Conservation (phyloP, 2,113 vertebrate genomes). For the Romanogobio albipinnatus region DNA sequence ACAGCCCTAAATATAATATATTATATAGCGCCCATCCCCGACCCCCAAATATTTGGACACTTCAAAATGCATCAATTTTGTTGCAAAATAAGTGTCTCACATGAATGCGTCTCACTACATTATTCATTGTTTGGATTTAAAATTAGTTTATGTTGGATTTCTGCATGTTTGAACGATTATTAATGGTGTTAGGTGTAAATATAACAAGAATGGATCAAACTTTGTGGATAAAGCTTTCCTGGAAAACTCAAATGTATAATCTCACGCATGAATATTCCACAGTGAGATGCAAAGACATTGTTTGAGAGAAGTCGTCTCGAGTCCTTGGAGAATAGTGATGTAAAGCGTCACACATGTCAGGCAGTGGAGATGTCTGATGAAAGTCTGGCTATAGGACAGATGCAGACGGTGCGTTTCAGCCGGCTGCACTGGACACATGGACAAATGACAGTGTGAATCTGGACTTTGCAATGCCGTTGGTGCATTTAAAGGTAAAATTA, state of each 20-base stretch:
- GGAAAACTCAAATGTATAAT: background rate
- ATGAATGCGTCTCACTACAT: background rate
- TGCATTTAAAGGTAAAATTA: background rate
- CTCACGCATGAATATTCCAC: background rate
- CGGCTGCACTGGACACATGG: background rate
- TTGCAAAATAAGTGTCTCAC: background rate
- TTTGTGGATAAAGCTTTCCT: background rate
- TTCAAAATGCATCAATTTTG: background rate
- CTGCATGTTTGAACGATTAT: background rate
- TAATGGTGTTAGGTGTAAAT: background rate
- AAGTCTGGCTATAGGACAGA: background rate
- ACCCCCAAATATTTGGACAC: background rate
- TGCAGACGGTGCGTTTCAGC: background rate
- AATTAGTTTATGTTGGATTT: background rate
- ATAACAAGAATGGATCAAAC: background rate
- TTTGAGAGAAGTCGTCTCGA: background rate
- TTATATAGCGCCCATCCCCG: background rate
- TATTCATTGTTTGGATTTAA: background rate
- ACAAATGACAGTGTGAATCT: background rate
- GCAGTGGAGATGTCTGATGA: slow-evolving; percentile 1
- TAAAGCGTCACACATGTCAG: background rate
- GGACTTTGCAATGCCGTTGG: background rate
- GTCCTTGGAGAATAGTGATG: background rate
- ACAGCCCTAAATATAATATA: too few species aligned
- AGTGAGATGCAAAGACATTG: background rate